Evolutionary conservation across 2,888 invertebrate species (phyloP).

Genomic region (Hybos culiciformis): DNA sequence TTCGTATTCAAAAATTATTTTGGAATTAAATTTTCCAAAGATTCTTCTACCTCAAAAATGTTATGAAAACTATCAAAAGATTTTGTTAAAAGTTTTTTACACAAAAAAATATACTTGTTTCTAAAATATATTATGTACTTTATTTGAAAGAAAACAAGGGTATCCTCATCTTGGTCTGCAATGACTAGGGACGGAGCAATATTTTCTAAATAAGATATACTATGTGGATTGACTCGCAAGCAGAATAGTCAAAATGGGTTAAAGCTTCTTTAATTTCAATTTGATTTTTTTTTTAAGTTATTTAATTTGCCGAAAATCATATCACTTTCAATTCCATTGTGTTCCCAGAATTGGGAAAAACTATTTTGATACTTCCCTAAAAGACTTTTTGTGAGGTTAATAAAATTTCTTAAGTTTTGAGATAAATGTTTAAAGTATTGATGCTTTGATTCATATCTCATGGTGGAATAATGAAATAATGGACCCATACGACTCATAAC

Average conservation of each 20-base stretch:
- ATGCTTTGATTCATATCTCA: slow-evolving; percentile 6
- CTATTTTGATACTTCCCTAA: slow-evolving; percentile 3
- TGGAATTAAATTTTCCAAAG: too few species aligned
- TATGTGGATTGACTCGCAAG: not conserved
- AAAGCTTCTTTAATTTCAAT: not conserved
- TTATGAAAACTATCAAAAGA: not conserved
- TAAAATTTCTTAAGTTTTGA: slow-evolving; percentile 5
- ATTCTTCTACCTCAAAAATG: not conserved
- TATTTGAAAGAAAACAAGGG: not conserved
- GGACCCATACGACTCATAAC: slow-evolving; percentile 5
- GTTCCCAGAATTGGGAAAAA: slow-evolving; percentile 3
- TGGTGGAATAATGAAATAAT: slow-evolving; percentile 3
- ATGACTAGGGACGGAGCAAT: not conserved
- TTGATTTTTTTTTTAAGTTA: not conserved
- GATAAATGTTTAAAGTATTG: slow-evolving; percentile 8
- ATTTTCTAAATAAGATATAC: not conserved
- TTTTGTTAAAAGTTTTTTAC: not conserved
- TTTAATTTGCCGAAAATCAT: not conserved
- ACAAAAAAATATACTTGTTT: not conserved
- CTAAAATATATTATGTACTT: not conserved
- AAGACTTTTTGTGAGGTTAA: slow-evolving; percentile 5
- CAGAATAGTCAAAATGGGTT: not conserved
- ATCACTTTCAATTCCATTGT: not conserved
- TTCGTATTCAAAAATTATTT: too few species aligned
- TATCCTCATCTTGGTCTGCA: not conserved